Evolutionary conservation across 2,113 vertebrate species (phyloP).

Genomic region (Cynoglossus semilaevis): DNA sequence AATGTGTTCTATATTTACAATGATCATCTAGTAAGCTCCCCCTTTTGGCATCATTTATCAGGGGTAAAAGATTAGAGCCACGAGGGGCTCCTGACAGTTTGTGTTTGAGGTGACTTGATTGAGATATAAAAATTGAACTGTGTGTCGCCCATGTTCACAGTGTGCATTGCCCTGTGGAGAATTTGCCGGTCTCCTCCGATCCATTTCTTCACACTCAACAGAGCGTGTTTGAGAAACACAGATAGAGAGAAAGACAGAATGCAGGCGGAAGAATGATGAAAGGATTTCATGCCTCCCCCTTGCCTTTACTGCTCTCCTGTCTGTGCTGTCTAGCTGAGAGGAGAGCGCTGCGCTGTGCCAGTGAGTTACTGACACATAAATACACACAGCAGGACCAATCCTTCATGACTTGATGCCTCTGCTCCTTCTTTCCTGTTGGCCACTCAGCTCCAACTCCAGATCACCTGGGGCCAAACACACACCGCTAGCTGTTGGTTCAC

Average conservation of each 20-base stretch:
- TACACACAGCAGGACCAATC: constrained; percentile 28
- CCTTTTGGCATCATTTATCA: constrained; percentile 57
- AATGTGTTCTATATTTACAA: constrained; percentile 80
- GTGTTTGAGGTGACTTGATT: constrained; percentile 37
- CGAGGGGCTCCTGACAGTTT: constrained; percentile 40
- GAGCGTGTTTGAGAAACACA: constrained; percentile 38
- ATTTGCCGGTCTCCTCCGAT: constrained; percentile 12
- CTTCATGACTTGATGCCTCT: constrained; percentile 26
- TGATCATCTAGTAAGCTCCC: constrained; percentile 64
- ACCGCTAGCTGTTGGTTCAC: too few species aligned
- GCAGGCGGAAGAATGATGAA: constrained; percentile 51
- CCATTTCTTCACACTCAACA: constrained; percentile 49
- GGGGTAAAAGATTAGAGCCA: constrained; percentile 53
- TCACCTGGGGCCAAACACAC: neutral
- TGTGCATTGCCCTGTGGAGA: constrained; percentile 36
- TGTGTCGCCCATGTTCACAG: constrained; percentile 1
- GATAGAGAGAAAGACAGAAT: constrained; percentile 36
- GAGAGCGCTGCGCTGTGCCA: constrained; percentile 39
- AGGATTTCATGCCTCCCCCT: constrained; percentile 57
- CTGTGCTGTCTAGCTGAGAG: constrained; percentile 43
- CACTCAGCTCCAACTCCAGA: neutral
- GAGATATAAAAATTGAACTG: constrained; percentile 37
- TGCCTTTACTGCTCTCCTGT: constrained; percentile 40
- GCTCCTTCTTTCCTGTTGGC: constrained; percentile 24
- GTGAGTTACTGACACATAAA: constrained; percentile 49